Evolutionary conservation across 1,140 invertebrate species (phyloP), one percentile per base, ranked within the genome.

Genomic region (Varroa destructor): DNA sequence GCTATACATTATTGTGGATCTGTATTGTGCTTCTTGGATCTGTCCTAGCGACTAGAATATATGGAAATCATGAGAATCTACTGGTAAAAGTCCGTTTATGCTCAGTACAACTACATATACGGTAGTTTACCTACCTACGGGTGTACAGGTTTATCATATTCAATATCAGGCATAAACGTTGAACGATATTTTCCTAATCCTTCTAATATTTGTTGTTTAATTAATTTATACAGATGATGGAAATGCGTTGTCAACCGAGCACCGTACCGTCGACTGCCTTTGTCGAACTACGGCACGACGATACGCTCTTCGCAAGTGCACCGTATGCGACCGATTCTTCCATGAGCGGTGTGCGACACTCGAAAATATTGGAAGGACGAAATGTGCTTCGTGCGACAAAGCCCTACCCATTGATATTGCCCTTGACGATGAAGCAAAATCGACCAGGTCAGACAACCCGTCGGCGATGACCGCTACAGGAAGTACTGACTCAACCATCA

Each of bases 241-340:
- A 40, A 67, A 67, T 46, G 1, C 61, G 36, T 14, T 46, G 37
- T 67, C 61, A 14, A 67, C 46, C 61, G 61, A 67, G 12, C 61
- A 67, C 61, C 37, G 61, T 12, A 67, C 61, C 12, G 61, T 67
- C 40, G 61, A 67, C 37, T 67, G 61, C 37, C 40, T 67, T 40
- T 67, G 61, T 8, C 14, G 61, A 67, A 67, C 61, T 2, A 67
- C 61, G 2, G 40, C 10, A 12, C 10, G 36, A 1, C 61, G 46
- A 5, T 40, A 36, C 37, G 46, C 12, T 14, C 3, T 67, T 12
- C 61, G 46, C 40, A 67, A 67, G 36, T 67, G 61, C 61, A 8
- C 14, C 40, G 40, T 46, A 43, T 67, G 61, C 8, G 61, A 67
- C 8, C 61, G 61, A 4, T 67, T 40, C 46, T 12, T 67, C 14